phyloP scores from a whole-genome alignment of 2,797 vertebrate species.

The Mastacembelus armatus region DNA sequence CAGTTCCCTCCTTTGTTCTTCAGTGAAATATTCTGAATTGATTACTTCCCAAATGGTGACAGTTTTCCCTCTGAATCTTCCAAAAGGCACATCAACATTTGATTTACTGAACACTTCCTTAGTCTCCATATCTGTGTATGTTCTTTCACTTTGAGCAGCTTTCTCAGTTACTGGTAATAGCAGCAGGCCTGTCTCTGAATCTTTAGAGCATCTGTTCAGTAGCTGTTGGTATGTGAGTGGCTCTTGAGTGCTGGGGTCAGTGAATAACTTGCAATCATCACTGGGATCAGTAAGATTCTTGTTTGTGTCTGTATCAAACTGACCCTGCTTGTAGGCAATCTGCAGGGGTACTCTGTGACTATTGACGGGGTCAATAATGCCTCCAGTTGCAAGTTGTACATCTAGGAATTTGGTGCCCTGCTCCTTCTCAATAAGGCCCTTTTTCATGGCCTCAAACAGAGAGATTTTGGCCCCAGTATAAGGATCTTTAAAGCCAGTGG shows the following conservation, averaged over 20 bases:
- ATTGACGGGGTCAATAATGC: constrained; percentile 86
- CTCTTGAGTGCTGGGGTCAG: constrained; percentile 85
- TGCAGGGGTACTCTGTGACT: constrained; percentile 84
- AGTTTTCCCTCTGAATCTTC: constrained; percentile 89
- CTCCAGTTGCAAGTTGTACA: constrained; percentile 87
- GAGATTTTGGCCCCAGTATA: constrained; percentile 84
- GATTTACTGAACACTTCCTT: constrained; percentile 90
- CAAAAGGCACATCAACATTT: constrained; percentile 87
- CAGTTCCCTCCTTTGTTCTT: constrained; percentile 90
- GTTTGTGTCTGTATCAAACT: constrained; percentile 85
- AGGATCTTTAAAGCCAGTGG: constrained; percentile 88
- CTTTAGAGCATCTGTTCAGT: constrained; percentile 81
- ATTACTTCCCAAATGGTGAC: constrained; percentile 98
- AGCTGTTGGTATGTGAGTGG: constrained; percentile 83
- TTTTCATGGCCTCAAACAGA: constrained; percentile 87
- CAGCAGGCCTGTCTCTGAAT: constrained; percentile 83
- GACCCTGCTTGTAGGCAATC: constrained; percentile 85
- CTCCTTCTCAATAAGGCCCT: constrained; percentile 84
- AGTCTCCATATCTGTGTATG: constrained; percentile 88
- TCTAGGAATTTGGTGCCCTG: constrained; percentile 85
- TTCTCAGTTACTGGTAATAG: constrained; percentile 87
- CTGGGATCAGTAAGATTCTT: constrained; percentile 80
- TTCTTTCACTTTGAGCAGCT: constrained; percentile 81
- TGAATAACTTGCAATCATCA: constrained; percentile 84
- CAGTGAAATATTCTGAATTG: constrained; percentile 94